Percentiles rank a stretch among this genome's conserved stretches.
phyloP scores from a whole-genome alignment of 2,113 vertebrate genomes.

The Nothocercus julius region DNA sequence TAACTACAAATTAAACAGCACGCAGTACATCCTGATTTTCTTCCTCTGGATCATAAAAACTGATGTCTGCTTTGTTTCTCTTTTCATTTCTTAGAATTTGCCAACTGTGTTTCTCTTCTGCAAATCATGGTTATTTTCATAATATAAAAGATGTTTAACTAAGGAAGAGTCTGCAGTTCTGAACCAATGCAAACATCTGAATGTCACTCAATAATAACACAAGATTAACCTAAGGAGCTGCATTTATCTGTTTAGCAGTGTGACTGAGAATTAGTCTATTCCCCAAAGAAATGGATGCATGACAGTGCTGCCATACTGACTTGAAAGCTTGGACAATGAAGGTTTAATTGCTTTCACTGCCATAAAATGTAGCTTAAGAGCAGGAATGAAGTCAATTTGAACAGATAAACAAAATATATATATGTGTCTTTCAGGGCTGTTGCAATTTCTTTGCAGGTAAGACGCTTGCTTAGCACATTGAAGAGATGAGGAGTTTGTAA shows the following conservation, averaged over 20 bases:
- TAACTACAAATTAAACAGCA: constrained; percentile 8
- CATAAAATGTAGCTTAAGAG: neutral
- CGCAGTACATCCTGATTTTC: neutral
- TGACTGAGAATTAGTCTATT: constrained; percentile 41
- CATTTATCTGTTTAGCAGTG: constrained; percentile 24
- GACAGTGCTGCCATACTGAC: neutral
- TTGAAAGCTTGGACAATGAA: constrained; percentile 26
- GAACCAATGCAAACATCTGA: neutral
- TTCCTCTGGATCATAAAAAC: neutral
- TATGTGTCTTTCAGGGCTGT: accelerated
- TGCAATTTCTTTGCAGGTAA: neutral
- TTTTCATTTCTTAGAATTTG: neutral
- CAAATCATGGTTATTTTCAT: neutral
- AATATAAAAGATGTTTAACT: neutral
- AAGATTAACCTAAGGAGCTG: constrained; percentile 20
- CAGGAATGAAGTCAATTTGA: neutral
- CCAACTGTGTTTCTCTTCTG: neutral
- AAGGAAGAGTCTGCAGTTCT: neutral
- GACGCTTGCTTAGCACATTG: accelerated
- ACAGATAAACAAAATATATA: neutral
- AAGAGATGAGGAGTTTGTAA: neutral
- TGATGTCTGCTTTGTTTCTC: neutral
- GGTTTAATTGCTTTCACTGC: constrained; percentile 9
- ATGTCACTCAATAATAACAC: constrained; percentile 44
- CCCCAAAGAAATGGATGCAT: neutral